phyloP scores from a whole-genome alignment of 2,113 vertebrate genomes.

The Arenaria interpres region DNA sequence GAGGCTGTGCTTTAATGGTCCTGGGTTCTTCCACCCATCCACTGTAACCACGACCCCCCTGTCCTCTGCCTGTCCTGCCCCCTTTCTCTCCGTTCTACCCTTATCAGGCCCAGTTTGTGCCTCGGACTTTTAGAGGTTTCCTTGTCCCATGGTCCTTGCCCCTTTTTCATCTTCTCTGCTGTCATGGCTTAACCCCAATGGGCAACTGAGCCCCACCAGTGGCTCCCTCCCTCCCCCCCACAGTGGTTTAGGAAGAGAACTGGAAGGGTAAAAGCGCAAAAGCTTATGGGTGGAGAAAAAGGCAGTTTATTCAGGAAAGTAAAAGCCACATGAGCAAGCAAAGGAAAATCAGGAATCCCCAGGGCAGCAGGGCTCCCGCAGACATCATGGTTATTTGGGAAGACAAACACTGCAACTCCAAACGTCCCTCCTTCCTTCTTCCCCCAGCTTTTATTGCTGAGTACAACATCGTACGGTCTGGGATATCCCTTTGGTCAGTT shows the following conservation, averaged over 20 bases:
- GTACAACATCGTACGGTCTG: background rate
- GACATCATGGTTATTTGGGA: background rate
- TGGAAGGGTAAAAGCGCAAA: background rate
- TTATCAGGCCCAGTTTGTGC: background rate
- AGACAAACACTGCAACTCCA: background rate
- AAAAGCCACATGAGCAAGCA: background rate
- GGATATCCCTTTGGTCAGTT: background rate
- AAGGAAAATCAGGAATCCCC: background rate
- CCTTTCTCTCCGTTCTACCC: background rate
- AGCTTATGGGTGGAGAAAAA: background rate
- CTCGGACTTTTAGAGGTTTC: background rate
- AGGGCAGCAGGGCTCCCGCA: background rate
- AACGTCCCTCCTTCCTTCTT: background rate
- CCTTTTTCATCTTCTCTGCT: background rate
- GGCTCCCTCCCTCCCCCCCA: rapidly evolving
- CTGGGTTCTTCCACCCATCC: background rate
- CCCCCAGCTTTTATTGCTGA: background rate
- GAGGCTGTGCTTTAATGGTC: background rate
- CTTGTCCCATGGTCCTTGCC: background rate
- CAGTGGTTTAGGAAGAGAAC: background rate
- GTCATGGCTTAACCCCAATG: background rate
- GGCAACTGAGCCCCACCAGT: background rate
- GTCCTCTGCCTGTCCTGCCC: background rate
- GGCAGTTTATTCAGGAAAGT: background rate
- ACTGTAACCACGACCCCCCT: background rate